These are phyloP conservation scores for Arothron firmamentum DNA, from an alignment of 2,113 vertebrate genomes.

Conservation along the genomic window DNA sequence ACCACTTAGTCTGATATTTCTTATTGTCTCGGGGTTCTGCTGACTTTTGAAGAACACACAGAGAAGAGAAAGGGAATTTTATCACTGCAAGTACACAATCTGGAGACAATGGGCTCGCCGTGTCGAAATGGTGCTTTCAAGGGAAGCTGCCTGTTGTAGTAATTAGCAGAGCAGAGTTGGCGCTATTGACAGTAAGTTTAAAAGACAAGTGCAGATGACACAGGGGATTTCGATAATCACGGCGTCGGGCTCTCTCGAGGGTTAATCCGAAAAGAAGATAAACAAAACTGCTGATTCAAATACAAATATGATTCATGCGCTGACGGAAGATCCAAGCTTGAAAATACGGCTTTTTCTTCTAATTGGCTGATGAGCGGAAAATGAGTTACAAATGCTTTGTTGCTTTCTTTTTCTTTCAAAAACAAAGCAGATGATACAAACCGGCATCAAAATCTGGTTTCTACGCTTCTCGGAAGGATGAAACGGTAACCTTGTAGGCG, in stretches of 20 bases:
- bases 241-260: slow-evolving; percentile 59
- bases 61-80: slow-evolving; percentile 53
- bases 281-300: slow-evolving; percentile 70
- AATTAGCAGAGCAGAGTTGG: slow-evolving; percentile 62
- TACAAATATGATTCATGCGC: slow-evolving; percentile 43
- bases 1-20: slow-evolving; percentile 64
- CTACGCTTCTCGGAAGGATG: no score
- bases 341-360: slow-evolving; percentile 8
- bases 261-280: slow-evolving; percentile 71
- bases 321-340: slow-evolving; percentile 24
- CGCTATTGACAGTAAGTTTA: slow-evolving; percentile 64
- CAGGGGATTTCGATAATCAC: slow-evolving; percentile 65
- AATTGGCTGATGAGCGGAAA: no score
- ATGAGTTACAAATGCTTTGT: not conserved
- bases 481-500: no score
- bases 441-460: no score
- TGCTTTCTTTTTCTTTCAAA: not conserved
- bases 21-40: slow-evolving; percentile 62
- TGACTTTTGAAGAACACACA: slow-evolving; percentile 61
- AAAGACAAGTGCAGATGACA: slow-evolving; percentile 68
- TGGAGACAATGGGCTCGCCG: slow-evolving; percentile 59
- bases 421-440: slow-evolving; percentile 1
- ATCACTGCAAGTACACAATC: slow-evolving; percentile 59
- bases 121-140: slow-evolving; percentile 63
- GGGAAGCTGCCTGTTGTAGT: slow-evolving; percentile 57